phyloP scores from a whole-genome alignment of 2,113 vertebrate genomes.

The Toxostoma redivivum region DNA sequence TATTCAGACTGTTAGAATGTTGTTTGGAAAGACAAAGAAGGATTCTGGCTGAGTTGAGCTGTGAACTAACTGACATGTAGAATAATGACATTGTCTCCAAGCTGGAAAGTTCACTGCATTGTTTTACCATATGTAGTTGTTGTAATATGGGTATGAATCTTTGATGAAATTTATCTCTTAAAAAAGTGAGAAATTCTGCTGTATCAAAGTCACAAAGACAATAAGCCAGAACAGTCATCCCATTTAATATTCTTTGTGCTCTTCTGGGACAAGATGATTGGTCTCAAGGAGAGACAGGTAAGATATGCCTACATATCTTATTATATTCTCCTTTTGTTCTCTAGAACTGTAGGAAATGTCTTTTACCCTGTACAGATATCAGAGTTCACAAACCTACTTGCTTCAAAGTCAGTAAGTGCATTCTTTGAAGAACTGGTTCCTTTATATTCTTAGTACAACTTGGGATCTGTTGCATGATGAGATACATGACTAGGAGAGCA shows the following conservation, averaged over 20 bases:
- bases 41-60: neutral
- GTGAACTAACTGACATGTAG: neutral
- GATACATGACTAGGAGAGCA: neutral
- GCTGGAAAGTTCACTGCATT: neutral
- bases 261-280: neutral
- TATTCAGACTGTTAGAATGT: neutral
- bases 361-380: neutral
- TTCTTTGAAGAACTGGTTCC: neutral
- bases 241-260: neutral
- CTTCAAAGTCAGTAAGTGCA: neutral
- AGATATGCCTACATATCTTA: neutral
- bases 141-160: neutral
- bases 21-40: neutral
- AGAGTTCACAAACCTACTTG: neutral
- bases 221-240: neutral
- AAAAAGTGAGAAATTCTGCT: neutral
- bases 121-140: neutral
- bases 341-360: neutral
- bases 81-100: neutral
- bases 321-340: neutral
- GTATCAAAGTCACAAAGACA: neutral
- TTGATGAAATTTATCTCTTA: neutral
- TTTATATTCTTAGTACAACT: neutral
- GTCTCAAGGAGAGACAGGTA: neutral
- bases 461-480: neutral